Conservation (phyloP, 2,797 vertebrate genomes). For the Sebastes kiyomatsui region DNA sequence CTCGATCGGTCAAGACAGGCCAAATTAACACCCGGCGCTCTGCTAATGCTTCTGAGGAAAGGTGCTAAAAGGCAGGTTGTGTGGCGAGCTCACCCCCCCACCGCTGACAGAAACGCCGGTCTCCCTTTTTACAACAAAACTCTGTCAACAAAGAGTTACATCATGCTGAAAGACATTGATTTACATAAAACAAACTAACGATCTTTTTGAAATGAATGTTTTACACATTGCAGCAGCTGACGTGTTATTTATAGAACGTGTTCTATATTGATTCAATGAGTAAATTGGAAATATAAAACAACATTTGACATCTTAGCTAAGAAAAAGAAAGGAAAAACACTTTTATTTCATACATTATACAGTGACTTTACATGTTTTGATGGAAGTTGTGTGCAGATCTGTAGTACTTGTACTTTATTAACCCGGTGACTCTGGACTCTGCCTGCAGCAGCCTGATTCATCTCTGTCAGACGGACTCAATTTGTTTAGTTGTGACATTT, state of each 20-base stretch:
- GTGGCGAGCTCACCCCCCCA: not conserved
- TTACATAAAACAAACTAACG: not conserved
- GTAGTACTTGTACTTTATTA: slow-evolving; percentile 59
- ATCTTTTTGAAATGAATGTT: slow-evolving; percentile 10
- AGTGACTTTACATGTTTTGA: slow-evolving; percentile 16
- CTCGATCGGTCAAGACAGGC: slow-evolving; percentile 39
- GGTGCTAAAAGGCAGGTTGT: slow-evolving; percentile 56
- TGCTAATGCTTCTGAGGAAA: slow-evolving; percentile 40
- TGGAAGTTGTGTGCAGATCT: not conserved
- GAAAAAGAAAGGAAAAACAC: not conserved
- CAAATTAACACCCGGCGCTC: slow-evolving; percentile 59
- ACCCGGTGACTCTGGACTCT: slow-evolving; percentile 35
- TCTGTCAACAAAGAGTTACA: not conserved
- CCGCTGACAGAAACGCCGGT: slow-evolving; percentile 13
- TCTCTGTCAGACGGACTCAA: slow-evolving; percentile 53
- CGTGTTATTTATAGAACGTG: not conserved
- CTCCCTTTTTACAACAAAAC: slow-evolving; percentile 8
- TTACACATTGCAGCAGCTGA: not conserved
- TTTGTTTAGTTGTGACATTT: slow-evolving; percentile 70
- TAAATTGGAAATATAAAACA: not conserved
- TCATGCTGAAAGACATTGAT: not conserved
- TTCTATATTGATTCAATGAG: not conserved
- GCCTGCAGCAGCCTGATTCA: slow-evolving; percentile 57
- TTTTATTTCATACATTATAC: not conserved
- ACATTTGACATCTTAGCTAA: not conserved